Percentiles rank a stretch among this genome's conserved stretches.
These are phyloP conservation scores for Bombyx mori DNA, from an alignment of 1,140 invertebrate species.

Conservation along the genomic window DNA sequence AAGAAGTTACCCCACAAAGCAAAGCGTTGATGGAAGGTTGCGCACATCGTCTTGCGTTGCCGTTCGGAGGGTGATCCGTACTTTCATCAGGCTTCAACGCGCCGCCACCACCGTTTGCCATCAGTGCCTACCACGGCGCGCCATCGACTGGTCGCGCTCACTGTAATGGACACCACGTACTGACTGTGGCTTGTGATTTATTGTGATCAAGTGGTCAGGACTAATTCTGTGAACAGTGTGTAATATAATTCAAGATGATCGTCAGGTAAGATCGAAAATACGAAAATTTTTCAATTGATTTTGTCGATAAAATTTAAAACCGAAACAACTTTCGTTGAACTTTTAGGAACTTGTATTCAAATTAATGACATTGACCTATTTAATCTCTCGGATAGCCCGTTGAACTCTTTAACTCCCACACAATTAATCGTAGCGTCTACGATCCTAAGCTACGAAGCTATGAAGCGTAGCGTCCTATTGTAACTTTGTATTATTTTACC, in stretches of 20 bases:
- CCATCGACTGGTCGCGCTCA: constrained; percentile 34
- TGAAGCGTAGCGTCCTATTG: no score
- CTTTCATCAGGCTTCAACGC: constrained; percentile 49
- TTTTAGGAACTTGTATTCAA: no score
- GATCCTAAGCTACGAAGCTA: no score
- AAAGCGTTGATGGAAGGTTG: background rate
- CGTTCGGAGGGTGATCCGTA: constrained; percentile 23
- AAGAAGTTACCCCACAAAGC: no score
- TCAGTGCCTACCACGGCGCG: constrained; percentile 42
- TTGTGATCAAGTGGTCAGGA: constrained; percentile 2
- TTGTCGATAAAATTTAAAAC: no score
- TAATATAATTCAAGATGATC: constrained; percentile 10
- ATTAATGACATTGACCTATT: no score
- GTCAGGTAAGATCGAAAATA: constrained; percentile 4
- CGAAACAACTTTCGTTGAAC: no score
- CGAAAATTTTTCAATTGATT: no score
- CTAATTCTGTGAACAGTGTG: constrained; percentile 3
- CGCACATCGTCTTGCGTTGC: constrained; percentile 4
- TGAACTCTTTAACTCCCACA: no score
- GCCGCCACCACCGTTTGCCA: constrained; percentile 10
- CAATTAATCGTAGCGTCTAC: no score
- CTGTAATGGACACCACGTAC: background rate
- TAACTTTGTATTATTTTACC: no score
- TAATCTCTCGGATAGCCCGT: no score
- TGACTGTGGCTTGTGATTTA: constrained; percentile 2